Base-by-base conservation (phyloP, 2,888 invertebrate genomes). In the Polydesmus complanatus region DNA sequence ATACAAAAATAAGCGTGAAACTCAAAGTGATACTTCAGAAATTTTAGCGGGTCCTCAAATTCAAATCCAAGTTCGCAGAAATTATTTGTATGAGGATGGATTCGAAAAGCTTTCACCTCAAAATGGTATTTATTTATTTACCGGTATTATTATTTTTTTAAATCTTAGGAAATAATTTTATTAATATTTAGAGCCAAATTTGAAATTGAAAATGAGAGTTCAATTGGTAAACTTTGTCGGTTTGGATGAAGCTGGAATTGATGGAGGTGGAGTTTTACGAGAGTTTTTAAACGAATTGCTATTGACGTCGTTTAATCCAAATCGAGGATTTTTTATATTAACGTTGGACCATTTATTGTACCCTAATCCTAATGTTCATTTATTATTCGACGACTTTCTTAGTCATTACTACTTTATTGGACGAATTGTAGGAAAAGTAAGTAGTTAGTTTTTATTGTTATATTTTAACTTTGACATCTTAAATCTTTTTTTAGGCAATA, bases 51-150 rank as follows among this genome's bases (percentile, higher is more conserved):
- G 88, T 0, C 86, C 87, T 0, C 79, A 81, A 51, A 85, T 88
- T 66, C 80, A 82, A 67, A 80, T 92, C 47, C 83, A 84, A 27
- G 86, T 92, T 5, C 77, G 93, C 62, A 79, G 98, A 61, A 86
- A 88, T 66, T 92, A 93, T 76, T 79, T 98, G n/a, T 98, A 98
- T 73, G 97, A 97, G 76, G 98, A 98, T 75, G 92, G 97, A 0
- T 96, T 92, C 72, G 93, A 94, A 58, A 92, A 92, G 73, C 79
- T 97, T 2, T 88, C 93, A 1, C 82, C 82, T 1, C 88, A 88
- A 68, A 94, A 93, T 77, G 90, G 90, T 90, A 75, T 73, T 75
- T 8, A 37, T 59, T 49, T 64, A 5, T 25, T 27, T 8, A 54
- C 14, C 11, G n/a, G 8, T 19, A 52, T 58, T 18, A 51, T 21